phyloP scores from a whole-genome alignment of 2,888 invertebrate genomes.

The Listrodromus nycthemerus region DNA sequence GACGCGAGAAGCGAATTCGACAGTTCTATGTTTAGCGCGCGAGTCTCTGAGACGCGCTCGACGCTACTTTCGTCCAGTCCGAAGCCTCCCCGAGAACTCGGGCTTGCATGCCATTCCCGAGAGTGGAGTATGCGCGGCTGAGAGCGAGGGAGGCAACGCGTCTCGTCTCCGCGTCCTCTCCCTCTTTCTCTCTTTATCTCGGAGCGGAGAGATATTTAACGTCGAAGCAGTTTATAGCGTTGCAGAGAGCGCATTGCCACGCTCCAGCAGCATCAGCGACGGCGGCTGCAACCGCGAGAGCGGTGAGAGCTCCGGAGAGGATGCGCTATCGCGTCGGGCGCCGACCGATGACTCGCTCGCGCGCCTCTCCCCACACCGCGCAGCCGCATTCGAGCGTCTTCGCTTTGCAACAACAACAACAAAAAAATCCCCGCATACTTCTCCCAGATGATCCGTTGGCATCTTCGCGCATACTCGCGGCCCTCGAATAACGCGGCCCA shows the following conservation, averaged over 20 bases:
- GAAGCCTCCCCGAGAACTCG: conserved; percentile 22
- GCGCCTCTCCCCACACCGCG: conserved; percentile 37
- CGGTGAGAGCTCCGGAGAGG: conserved; percentile 43
- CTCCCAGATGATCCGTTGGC: conserved; percentile 49
- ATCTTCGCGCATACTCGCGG: conserved; percentile 53
- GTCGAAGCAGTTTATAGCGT: conserved; percentile 62
- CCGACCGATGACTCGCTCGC: conserved; percentile 48
- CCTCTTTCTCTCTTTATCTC: conserved; percentile 17
- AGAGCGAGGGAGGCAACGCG: conserved; percentile 52
- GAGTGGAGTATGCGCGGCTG: conserved; percentile 19
- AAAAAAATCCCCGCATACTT: not conserved
- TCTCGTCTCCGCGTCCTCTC: not conserved
- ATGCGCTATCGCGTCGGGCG: conserved; percentile 55
- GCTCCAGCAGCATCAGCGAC: conserved; percentile 56
- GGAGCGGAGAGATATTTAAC: conserved; percentile 60
- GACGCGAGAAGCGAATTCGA: conserved; percentile 53
- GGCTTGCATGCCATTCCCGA: conserved; percentile 61
- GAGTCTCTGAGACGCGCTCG: conserved; percentile 48
- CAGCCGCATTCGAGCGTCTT: conserved; percentile 42
- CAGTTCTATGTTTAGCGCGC: conserved; percentile 56
- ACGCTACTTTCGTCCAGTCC: conserved; percentile 51
- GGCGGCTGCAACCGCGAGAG: conserved; percentile 39
- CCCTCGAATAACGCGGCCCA: conserved; percentile 55
- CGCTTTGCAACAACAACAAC: conserved; percentile 54
- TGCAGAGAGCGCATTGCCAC: conserved; percentile 53